Percentiles rank a stretch among this genome's conserved stretches.
phyloP scores from a whole-genome alignment of 1,140 invertebrate species.

The Pomacea maculata region DNA sequence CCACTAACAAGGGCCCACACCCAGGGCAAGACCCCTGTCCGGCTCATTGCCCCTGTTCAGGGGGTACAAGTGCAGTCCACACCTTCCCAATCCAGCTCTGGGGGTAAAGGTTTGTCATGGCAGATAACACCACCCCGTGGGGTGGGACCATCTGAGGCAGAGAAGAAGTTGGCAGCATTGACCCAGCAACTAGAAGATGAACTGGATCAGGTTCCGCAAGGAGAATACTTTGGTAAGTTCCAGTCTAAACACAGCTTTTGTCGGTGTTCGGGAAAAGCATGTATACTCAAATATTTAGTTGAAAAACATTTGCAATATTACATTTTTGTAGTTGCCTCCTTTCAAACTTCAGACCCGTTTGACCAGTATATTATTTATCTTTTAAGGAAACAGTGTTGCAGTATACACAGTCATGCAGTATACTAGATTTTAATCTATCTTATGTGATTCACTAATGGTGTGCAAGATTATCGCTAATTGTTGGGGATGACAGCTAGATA shows the following conservation, averaged over 20 bases:
- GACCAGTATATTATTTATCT: neutral
- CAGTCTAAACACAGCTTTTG: neutral
- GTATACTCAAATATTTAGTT: neutral
- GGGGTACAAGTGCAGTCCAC: constrained; percentile 29
- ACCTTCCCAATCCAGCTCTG: constrained; percentile 22
- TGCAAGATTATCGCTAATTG: too few species aligned
- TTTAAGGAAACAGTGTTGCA: neutral
- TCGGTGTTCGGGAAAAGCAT: neutral
- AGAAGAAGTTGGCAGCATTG: constrained; percentile 65
- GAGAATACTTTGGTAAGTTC: constrained; percentile 92
- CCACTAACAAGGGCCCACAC: constrained; percentile 26
- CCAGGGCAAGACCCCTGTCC: constrained; percentile 25
- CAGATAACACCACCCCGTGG: constrained; percentile 79
- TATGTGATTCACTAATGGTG: too few species aligned
- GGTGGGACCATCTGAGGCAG: constrained; percentile 64
- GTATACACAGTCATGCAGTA: too few species aligned
- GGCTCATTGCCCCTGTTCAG: constrained; percentile 35
- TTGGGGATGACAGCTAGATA: too few species aligned
- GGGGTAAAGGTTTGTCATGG: constrained; percentile 78
- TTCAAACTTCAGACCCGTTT: neutral
- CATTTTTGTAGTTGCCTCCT: neutral
- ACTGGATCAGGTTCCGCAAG: constrained; percentile 93
- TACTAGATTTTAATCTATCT: too few species aligned
- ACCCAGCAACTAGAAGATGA: constrained; percentile 67
- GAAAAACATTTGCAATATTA: neutral